Evolutionary conservation across 2,888 invertebrate genomes (phyloP).

Genomic region (Cloeon dipterum): DNA sequence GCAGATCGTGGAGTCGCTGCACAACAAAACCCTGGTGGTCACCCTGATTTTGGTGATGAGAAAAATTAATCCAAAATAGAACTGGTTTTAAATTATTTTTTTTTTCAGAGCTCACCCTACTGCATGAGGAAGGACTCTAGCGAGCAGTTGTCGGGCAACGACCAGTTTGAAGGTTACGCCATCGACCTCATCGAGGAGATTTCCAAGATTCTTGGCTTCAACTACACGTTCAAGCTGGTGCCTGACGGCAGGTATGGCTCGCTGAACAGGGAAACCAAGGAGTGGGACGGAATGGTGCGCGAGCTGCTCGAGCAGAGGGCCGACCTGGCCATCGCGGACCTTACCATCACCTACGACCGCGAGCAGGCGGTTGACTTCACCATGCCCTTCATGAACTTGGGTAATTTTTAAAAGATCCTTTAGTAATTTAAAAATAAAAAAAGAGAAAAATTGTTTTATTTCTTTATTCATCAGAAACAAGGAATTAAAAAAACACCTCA

Average conservation of each 20-base stretch:
- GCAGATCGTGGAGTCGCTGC: constrained; percentile 70
- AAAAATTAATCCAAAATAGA: background rate
- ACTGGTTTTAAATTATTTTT: constrained; percentile 10
- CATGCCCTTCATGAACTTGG: constrained; percentile 96
- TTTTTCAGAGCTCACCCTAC: constrained; percentile 71
- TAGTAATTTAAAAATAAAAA: too few species aligned
- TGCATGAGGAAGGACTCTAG: constrained; percentile 81
- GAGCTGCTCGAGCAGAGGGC: constrained; percentile 76
- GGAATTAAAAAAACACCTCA: too few species aligned
- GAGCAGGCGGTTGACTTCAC: constrained; percentile 91
- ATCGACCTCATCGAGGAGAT: constrained; percentile 87
- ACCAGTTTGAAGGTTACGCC: constrained; percentile 85
- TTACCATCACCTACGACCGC: constrained; percentile 91
- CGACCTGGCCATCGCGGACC: constrained; percentile 87
- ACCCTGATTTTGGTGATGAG: constrained; percentile 70
- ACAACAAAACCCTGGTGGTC: constrained; percentile 77
- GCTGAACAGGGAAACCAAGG: constrained; percentile 54
- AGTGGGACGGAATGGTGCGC: constrained; percentile 82
- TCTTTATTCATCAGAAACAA: too few species aligned
- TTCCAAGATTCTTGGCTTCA: constrained; percentile 64
- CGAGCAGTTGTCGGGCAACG: constrained; percentile 64
- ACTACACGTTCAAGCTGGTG: constrained; percentile 65
- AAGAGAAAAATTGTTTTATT: too few species aligned
- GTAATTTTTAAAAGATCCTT: constrained; percentile 13
- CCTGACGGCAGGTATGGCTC: constrained; percentile 73